These are phyloP conservation scores for Mastomys coucha DNA, from an alignment of 2,113 vertebrate genomes.

Conservation along the genomic window DNA sequence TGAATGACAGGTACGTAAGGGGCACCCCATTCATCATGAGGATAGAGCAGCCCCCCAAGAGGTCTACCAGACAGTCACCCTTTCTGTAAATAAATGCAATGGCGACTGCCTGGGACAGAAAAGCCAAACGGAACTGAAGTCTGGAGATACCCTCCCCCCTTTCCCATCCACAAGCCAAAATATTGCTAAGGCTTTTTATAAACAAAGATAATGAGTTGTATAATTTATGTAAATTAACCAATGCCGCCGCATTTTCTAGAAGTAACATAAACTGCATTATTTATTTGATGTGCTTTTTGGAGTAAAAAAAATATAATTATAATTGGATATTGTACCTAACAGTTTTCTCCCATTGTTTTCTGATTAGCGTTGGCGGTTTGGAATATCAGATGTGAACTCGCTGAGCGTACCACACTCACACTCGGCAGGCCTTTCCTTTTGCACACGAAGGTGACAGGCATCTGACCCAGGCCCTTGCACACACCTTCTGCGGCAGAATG, in stretches of 20 bases:
- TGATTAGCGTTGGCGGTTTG: slow-evolving; percentile 61
- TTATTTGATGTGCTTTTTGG: slow-evolving; percentile 84
- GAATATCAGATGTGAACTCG: neutral
- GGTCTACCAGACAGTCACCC: neutral
- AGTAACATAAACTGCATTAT: slow-evolving; percentile 83
- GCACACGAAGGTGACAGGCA: neutral
- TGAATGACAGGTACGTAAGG: slow-evolving; percentile 61
- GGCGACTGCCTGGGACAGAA: slow-evolving; percentile 22
- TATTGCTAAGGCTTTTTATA: slow-evolving; percentile 84
- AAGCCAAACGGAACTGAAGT: slow-evolving; percentile 46
- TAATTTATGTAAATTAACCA: slow-evolving; percentile 87
- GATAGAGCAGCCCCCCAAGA: slow-evolving; percentile 38
- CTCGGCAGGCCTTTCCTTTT: neutral
- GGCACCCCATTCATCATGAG: slow-evolving; percentile 48
- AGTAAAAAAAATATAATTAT: slow-evolving; percentile 82
- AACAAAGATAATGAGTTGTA: slow-evolving; percentile 88
- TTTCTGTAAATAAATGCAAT: slow-evolving; percentile 71
- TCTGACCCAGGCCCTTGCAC: neutral
- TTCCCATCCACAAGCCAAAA: slow-evolving; percentile 80
- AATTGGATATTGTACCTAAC: slow-evolving; percentile 81
- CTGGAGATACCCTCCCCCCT: slow-evolving; percentile 27
- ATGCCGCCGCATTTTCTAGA: slow-evolving; percentile 81
- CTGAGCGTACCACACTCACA: rapidly evolving
- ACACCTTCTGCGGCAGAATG: neutral
- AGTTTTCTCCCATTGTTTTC: slow-evolving; percentile 73